Evolutionary conservation across 2,113 vertebrate species (phyloP), one percentile per base, ranked within the genome.

Genomic region (Leptobrachium ailaonicum): DNA sequence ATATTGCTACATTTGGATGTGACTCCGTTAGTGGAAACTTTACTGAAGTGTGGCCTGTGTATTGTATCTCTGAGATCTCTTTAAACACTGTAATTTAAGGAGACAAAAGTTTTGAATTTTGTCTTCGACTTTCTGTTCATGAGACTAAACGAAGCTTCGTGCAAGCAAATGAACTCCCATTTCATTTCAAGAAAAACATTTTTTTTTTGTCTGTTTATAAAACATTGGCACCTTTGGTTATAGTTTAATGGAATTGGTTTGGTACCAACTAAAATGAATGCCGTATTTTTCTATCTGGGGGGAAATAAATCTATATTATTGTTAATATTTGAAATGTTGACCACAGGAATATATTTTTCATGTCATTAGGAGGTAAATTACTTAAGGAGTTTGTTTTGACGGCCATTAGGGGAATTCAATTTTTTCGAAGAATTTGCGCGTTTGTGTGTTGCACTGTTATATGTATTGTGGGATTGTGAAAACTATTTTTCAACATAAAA

Each of bases 251-350:
- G 82, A 85, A 77, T 67, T 86, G 83, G 80, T 86, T 85, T 86
- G 85, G 85, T 88, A 82, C 88, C 82, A 86, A 80, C 83, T 83
- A 85, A 84, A 88, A 82, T 85, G 89, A 88, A 86, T 85, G 88
- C 86, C 50, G 78, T 88, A 80, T 89, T 90, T 92, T 87, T 86
- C 68, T 87, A 86, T 87, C 83, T 74, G 81, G 86, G 86, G 20
- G 72, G 85, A 74, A 53, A 84, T 87, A 81, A 43, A 66, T 41
- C 54, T 73, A 80, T 71, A 73, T 73, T 82, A 87, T 75, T 81
- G 67, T 50, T 75, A 42, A 69, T 75, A 75, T 81, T 75, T 69
- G 62, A 73, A 68, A 76, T 66, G 56, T 6, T 69, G 79, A 80
- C 42, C 53, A 81, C 72, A 69, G 79, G 72, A 75, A 75, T 68